Percentiles rank a stretch among this genome's conserved stretches.
Conservation (phyloP, 2,797 vertebrate genomes). For the Lacerta agilis region DNA sequence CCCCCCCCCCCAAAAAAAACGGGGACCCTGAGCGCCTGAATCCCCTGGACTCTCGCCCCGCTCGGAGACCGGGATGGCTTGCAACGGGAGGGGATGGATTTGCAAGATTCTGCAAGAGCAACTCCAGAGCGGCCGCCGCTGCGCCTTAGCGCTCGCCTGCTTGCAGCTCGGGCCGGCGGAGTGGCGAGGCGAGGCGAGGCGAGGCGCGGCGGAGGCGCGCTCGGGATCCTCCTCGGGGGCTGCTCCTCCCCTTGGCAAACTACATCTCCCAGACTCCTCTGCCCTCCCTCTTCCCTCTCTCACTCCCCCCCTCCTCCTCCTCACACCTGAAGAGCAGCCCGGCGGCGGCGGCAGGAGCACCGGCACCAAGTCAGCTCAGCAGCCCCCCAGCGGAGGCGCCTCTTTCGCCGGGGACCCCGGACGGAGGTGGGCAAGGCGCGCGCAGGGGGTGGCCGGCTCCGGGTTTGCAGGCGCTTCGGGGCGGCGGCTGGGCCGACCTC, state of each 20-base stretch:
- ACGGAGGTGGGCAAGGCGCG: background rate
- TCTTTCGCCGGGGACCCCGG: background rate
- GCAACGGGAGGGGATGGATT: no score
- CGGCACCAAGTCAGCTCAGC: background rate
- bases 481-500: background rate
- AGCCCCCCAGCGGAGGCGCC: background rate
- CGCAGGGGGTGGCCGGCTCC: background rate
- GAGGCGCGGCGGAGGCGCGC: background rate
- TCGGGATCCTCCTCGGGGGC: background rate
- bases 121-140: no score
- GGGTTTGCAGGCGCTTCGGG: background rate
- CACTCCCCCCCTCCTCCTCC: background rate
- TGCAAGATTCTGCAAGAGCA: no score
- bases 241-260: background rate
- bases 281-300: background rate
- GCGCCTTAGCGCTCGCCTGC: no score
- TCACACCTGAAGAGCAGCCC: constrained; percentile 6
- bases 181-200: background rate
- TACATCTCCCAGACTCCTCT: constrained; percentile 37
- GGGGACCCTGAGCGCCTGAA: no score
- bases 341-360: background rate
- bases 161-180: no score
- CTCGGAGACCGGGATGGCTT: no score
- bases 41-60: no score
- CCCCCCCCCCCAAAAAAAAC: no score